Evolutionary conservation across 2,888 invertebrate species (phyloP).

Genomic region (Metallyticus violacea): DNA sequence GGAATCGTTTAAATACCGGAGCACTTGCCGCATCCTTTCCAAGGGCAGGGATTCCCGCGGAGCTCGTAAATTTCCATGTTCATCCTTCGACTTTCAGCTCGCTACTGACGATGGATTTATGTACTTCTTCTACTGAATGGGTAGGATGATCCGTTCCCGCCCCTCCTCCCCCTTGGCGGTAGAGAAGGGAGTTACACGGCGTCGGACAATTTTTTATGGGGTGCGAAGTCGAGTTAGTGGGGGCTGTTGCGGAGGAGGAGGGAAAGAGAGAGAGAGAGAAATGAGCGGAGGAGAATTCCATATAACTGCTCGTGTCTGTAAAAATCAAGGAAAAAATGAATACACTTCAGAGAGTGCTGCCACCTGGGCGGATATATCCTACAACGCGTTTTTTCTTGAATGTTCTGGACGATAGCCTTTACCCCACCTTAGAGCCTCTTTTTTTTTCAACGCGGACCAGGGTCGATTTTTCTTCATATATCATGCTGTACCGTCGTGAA

Average conservation of each 20-base stretch:
- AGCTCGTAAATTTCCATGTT: not conserved
- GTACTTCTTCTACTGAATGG: constrained; percentile 21
- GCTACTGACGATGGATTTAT: constrained; percentile 20
- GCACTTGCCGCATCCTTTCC: not conserved
- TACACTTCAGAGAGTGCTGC: constrained; percentile 23
- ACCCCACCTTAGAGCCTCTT: not conserved
- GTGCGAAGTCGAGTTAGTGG: constrained; percentile 22
- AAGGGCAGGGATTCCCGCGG: not conserved
- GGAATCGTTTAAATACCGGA: not conserved
- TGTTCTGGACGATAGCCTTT: not conserved
- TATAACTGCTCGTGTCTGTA: not conserved
- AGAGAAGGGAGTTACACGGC: constrained; percentile 5
- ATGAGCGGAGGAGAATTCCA: not conserved
- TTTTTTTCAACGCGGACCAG: not conserved
- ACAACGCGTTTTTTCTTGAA: not conserved
- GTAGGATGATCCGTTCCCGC: constrained; percentile 17
- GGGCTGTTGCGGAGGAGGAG: constrained; percentile 3
- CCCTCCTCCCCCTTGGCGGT: constrained; percentile 1
- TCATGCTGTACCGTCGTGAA: not conserved
- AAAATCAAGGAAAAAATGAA: not conserved
- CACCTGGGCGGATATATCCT: constrained; percentile 8
- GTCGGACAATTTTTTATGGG: constrained; percentile 25
- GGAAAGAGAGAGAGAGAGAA: not conserved
- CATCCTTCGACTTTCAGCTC: not conserved
- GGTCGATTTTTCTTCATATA: not conserved